Conservation (phyloP, 2,113 vertebrate species). For the Typhlomys cinereus region DNA sequence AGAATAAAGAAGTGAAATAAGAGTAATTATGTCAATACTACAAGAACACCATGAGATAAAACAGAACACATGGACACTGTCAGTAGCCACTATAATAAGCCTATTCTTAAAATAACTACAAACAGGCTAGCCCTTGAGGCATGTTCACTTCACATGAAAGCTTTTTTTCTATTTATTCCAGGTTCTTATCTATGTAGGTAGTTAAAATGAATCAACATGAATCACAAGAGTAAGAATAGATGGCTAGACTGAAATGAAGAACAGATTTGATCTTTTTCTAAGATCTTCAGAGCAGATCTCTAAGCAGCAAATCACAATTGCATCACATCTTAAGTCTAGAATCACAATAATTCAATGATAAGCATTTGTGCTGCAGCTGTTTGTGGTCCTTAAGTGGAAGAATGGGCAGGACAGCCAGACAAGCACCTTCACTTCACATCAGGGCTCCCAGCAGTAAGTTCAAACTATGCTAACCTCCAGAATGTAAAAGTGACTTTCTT, state of each 20-base stretch:
- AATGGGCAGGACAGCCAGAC: neutral
- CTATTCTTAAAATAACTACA: constrained; percentile 2
- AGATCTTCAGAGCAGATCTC: neutral
- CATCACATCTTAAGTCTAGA: neutral
- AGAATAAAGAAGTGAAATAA: neutral
- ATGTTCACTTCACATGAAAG: neutral
- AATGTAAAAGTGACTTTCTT: neutral
- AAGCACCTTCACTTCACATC: neutral
- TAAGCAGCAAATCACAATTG: neutral
- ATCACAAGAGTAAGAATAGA: neutral
- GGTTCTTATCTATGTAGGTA: neutral
- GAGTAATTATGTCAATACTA: too few species aligned
- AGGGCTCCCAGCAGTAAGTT: neutral
- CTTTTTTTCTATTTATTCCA: neutral
- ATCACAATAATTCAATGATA: neutral
- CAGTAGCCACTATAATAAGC: neutral
- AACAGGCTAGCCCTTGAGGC: neutral
- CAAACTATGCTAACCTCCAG: neutral
- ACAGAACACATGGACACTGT: neutral
- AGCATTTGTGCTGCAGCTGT: neutral
- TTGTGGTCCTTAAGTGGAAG: neutral
- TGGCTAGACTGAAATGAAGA: neutral
- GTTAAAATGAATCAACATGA: neutral
- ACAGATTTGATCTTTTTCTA: neutral
- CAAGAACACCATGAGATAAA: neutral